Percentiles rank a stretch among this genome's conserved stretches.
These are phyloP conservation scores for Telenomus remus DNA, from an alignment of 1,140 invertebrate genomes.

Conservation along the genomic window DNA sequence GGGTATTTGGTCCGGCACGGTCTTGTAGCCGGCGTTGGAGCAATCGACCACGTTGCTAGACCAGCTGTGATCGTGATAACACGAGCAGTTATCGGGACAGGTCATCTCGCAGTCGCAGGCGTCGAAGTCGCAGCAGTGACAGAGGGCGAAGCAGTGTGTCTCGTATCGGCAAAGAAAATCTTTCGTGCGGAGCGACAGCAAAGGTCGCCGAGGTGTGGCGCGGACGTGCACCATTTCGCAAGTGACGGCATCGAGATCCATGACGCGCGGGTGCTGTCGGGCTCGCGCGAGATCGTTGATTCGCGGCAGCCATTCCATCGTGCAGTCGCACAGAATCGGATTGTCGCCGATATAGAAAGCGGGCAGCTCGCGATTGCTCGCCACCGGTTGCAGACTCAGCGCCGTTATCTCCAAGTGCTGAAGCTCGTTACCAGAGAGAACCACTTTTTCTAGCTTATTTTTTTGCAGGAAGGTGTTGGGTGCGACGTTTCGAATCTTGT, in stretches of 20 bases:
- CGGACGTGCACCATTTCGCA: constrained; percentile 92
- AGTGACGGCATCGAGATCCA: constrained; percentile 93
- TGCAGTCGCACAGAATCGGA: constrained; percentile 88
- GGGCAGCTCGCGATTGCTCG: constrained; percentile 80
- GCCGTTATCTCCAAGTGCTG: constrained; percentile 83
- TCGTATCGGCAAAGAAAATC: constrained; percentile 95
- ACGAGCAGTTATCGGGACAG: constrained; percentile 93
- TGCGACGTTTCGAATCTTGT: constrained; percentile 82
- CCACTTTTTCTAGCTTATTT: constrained; percentile 81
- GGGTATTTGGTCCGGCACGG: constrained; percentile 90
- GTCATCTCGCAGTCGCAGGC: constrained; percentile 97
- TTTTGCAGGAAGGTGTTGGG: constrained; percentile 85
- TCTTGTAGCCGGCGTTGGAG: constrained; percentile 84
- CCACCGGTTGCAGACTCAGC: constrained; percentile 80
- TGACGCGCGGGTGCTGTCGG: constrained; percentile 89
- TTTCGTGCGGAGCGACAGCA: constrained; percentile 88
- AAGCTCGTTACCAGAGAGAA: constrained; percentile 85
- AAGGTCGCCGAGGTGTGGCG: constrained; percentile 85
- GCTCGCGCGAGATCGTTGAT: constrained; percentile 83
- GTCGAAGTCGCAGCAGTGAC: constrained; percentile 96
- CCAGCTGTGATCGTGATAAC: constrained; percentile 96
- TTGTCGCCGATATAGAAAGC: constrained; percentile 88
- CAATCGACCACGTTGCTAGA: constrained; percentile 95
- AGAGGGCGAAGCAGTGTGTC: constrained; percentile 93
- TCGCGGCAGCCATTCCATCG: constrained; percentile 89